Conservation (phyloP, 2,113 vertebrate genomes). For the Etia nguti region DNA sequence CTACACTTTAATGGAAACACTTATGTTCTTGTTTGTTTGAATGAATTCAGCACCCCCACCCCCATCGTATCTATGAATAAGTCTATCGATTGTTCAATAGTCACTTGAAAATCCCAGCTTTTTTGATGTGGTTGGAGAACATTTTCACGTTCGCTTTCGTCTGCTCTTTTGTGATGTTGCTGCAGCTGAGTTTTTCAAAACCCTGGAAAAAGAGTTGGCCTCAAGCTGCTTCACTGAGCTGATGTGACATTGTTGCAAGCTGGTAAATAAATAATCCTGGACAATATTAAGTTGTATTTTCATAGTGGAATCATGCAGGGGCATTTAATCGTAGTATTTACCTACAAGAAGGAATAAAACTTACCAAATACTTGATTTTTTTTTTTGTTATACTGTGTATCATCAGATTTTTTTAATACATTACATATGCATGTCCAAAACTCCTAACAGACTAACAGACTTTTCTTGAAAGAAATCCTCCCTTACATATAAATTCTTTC, state of each 20-base stretch:
- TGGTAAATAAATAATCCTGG: conserved; percentile 4
- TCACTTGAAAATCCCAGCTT: not conserved
- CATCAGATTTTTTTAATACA: not conserved
- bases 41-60: not conserved
- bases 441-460: not conserved
- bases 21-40: not conserved
- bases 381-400: not conserved
- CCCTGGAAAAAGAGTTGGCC: conserved; percentile 5
- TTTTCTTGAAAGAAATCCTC: not conserved
- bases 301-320: not conserved
- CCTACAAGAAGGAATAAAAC: not conserved
- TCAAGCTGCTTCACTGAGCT: conserved; percentile 5
- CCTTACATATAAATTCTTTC: not conserved
- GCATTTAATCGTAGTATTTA: not conserved
- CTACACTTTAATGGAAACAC: not conserved
- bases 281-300: not conserved
- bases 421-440: not conserved
- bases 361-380: not conserved
- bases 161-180: not conserved
- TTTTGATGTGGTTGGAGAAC: not conserved
- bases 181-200: conserved; percentile 20
- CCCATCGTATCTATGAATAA: not conserved
- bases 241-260: conserved; percentile 26
- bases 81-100: not conserved
- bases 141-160: not conserved